These are phyloP conservation scores for Palythoa grandiflora DNA, from an alignment of 92 coral and sea anemone species.

Conservation along the genomic window DNA sequence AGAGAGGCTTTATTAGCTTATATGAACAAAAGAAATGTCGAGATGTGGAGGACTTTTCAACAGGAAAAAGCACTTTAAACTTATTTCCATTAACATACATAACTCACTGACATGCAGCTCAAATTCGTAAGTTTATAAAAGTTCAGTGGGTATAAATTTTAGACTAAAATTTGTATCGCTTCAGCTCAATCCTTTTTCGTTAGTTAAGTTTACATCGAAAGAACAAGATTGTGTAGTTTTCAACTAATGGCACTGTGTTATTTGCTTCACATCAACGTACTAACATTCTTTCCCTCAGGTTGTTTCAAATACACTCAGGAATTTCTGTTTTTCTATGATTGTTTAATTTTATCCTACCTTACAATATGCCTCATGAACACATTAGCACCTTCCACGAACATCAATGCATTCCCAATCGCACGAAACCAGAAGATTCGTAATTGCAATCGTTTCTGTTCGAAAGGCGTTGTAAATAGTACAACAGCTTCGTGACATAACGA, in stretches of 20 bases:
- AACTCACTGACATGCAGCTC: background rate
- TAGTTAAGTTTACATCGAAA: background rate
- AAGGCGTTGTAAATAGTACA: background rate
- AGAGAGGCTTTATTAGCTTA: too few relatives aligned
- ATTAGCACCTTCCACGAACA: background rate
- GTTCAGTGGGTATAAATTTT: background rate
- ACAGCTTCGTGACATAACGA: slow-evolving; percentile 34
- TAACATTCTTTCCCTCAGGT: background rate
- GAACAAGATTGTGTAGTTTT: background rate
- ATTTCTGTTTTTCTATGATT: background rate
- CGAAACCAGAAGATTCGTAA: background rate
- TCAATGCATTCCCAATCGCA: background rate
- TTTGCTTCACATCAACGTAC: background rate
- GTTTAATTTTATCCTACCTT: background rate
- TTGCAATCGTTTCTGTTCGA: background rate
- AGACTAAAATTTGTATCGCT: background rate
- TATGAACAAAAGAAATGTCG: background rate
- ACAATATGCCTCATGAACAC: background rate
- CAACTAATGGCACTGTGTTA: background rate
- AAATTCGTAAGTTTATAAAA: background rate
- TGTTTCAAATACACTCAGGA: background rate
- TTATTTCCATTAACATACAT: background rate
- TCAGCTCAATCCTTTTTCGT: background rate
- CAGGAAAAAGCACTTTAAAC: background rate
- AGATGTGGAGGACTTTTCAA: background rate